Evolutionary conservation across 2,888 invertebrate species (phyloP), one percentile per base, ranked within the genome.

Genomic region (Ornithoptera alexandrae): DNA sequence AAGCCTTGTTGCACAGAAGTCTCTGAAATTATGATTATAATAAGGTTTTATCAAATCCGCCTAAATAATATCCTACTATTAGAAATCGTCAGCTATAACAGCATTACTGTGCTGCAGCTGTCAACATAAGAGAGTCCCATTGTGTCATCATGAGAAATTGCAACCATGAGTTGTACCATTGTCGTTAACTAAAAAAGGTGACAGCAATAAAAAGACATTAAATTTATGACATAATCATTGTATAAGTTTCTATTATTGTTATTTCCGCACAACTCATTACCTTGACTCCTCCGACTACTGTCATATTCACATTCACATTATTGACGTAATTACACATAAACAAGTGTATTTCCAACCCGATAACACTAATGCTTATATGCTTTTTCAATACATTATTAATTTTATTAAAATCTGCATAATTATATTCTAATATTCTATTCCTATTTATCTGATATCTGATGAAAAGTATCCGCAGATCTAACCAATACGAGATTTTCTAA

Each of bases 291-390:
- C 60, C 22, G 36, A 22, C 36, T 39, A 69, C 24, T 60, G 60
- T 46, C 57, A 30, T 57, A 57, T 62, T 46, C 17, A 53, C 56
- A 65, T 24, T 56, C 42, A 65, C 15, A 69, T 65, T 65, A 65
- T 30, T 60, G 36, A 65, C n/a, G 61, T 65, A 60, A 60, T 64
- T 61, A 69, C 61, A 56, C 56, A 69, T 57, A 65, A 65, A 69
- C 60, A 24, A 60, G 22, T 56, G 39, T 65, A 65, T 57, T 65
- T 30, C 39, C 61, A 65, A 10, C 53, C 22, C 60, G 20, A 36
- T 22, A 39, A 59, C 24, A 60, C 65, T 61, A 56, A 60, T 69
- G 60, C 65, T 60, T 30, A 64, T n/a, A 53, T 20, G 64, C 36
- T 62, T 59, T 53, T 22, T 46, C 61, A 61, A 64, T 65, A 42